These are phyloP conservation scores for Neolamprologus modestus DNA, from an alignment of 2,113 vertebrate genomes.

Conservation along the genomic window DNA sequence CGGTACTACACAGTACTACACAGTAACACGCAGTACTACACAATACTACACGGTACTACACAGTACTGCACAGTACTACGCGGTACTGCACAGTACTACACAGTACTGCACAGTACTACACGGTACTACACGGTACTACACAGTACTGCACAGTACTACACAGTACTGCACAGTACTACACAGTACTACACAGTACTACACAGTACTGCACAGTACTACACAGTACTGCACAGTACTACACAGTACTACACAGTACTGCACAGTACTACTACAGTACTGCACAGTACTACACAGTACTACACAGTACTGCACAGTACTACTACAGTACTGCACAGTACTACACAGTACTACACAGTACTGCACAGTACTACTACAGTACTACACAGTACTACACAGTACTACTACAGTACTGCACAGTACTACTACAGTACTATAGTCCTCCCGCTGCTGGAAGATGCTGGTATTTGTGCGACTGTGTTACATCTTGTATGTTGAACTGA, in stretches of 20 bases:
- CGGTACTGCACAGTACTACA: accelerated
- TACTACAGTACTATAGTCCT: neutral
- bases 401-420: accelerated
- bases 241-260: accelerated
- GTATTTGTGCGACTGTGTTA: neutral
- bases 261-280: accelerated
- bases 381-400: accelerated
- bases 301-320: too few species aligned
- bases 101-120: accelerated
- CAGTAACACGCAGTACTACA: accelerated
- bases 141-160: accelerated
- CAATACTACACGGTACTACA: accelerated
- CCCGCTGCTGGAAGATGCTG: neutral
- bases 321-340: accelerated
- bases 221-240: accelerated
- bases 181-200: accelerated
- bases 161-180: accelerated
- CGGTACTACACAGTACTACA: accelerated
- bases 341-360: accelerated
- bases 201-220: accelerated
- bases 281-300: accelerated
- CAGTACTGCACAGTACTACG: accelerated
- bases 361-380: accelerated
- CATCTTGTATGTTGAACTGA: too few species aligned
- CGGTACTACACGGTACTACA: accelerated